Conservation (phyloP, 2,113 vertebrate species). For the Atherinomorus stipes region DNA sequence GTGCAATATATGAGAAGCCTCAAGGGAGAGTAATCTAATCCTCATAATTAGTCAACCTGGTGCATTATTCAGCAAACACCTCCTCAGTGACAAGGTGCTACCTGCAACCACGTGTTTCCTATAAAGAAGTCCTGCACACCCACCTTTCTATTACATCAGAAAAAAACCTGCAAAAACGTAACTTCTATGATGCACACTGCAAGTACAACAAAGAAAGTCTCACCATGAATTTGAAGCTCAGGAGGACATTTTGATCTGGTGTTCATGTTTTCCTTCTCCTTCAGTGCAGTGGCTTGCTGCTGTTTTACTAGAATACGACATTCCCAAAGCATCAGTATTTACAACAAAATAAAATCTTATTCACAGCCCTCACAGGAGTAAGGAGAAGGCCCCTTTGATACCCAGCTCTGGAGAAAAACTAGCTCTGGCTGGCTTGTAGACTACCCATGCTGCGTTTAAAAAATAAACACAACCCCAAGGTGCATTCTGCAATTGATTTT, state of each 20-base stretch:
- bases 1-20: constrained; percentile 50
- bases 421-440: background rate
- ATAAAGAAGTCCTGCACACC: constrained; percentile 22
- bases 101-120: constrained; percentile 12
- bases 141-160: constrained; percentile 1
- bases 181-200: background rate
- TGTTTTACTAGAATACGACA: constrained; percentile 16
- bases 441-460: background rate
- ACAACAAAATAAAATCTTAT: constrained; percentile 44
- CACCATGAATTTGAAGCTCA: constrained; percentile 10
- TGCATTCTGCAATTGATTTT: too few species aligned
- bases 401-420: background rate
- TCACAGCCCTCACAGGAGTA: constrained; percentile 41
- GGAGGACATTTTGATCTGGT: constrained; percentile 20
- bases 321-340: constrained; percentile 44
- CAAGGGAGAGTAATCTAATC: constrained; percentile 40
- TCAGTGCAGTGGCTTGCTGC: constrained; percentile 5
- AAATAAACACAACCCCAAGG: too few species aligned
- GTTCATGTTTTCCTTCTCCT: background rate
- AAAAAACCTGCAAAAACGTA: constrained; percentile 1
- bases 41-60: too few species aligned
- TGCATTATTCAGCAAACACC: constrained; percentile 30
- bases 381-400: constrained; percentile 14
- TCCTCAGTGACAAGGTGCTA: constrained; percentile 22
- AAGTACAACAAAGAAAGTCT: constrained; percentile 8